These are phyloP conservation scores for Silurus aristotelis DNA, from an alignment of 2,797 vertebrate species.

Conservation along the genomic window DNA sequence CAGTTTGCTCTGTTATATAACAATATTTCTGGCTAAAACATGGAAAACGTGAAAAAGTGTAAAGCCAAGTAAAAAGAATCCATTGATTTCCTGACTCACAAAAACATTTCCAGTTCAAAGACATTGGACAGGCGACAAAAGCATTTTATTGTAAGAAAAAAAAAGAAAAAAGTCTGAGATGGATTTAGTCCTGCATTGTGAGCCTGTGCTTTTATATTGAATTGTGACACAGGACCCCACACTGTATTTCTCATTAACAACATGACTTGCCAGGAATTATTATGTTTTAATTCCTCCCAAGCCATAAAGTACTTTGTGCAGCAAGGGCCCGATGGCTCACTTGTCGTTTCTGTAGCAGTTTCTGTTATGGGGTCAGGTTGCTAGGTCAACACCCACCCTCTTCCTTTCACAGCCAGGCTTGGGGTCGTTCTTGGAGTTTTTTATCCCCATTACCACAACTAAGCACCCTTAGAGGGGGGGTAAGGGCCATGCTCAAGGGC, in stretches of 20 bases:
- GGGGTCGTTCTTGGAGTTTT: too few species aligned
- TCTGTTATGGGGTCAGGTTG: too few species aligned
- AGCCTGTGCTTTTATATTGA: background rate
- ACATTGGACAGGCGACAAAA: background rate
- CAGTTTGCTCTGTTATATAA: background rate
- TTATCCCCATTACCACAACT: too few species aligned
- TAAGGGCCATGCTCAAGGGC: too few species aligned
- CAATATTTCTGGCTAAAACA: background rate
- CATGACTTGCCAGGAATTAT: background rate
- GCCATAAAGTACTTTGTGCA: too few species aligned
- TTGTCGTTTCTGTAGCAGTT: too few species aligned
- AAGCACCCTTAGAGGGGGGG: too few species aligned
- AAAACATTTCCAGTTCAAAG: background rate
- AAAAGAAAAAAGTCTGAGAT: background rate
- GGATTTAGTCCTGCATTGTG: background rate
- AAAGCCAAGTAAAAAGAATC: background rate
- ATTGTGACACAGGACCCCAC: background rate
- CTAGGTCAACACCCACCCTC: too few species aligned
- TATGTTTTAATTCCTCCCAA: too few species aligned
- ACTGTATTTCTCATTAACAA: background rate
- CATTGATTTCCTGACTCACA: background rate
- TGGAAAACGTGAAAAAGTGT: background rate
- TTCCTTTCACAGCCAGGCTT: too few species aligned
- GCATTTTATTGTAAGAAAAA: background rate
- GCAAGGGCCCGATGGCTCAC: too few species aligned